Base-by-base conservation (phyloP, 2,888 invertebrate species). In the Oscheius sp. region DNA sequence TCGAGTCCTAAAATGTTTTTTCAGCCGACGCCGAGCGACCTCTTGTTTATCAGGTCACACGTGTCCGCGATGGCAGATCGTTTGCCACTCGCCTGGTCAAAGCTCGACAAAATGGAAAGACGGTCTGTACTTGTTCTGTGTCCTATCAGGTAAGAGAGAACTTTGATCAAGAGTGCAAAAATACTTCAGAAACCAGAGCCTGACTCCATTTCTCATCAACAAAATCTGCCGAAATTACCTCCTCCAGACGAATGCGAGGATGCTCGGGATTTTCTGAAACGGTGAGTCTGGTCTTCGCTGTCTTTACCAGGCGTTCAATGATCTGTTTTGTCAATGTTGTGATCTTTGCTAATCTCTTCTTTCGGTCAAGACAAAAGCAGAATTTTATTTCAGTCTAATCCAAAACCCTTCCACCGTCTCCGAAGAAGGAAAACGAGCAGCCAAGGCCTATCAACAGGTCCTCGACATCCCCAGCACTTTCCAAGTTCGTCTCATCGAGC, bases 11-110 rank as follows among this genome's bases (percentile, higher is more conserved):
- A 21, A 21, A 21, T 21, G 21, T 21, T 10, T 60, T 29, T 70
- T 60, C 62, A 82, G 83, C 80, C 13, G 76, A 77, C 62, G 79
- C 76, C 2, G 72, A 85, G 47, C 82, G 82, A 48, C 89, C 90
- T 9, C 86, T 90, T 4, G 76, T 90, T 55, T 90, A 90, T 79
- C 86, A 89, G 70, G 90, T 90, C 35, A 89, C 90, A 55, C 83
- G 89, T 13, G 87, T 89, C 1, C 79, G 90, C 9, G 90, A 90
- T 82, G 90, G 90, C 3, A 80, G 85, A 10, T 89, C 89, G 11
- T 91, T 90, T 78, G 76, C 84, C 53, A 88, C 89, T 59, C 84
- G 90, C 2, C 78, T 85, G 29, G 89, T 91, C 21, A 89, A 89
- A 74, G 90, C 90, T 2, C 85, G 87, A 10, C 90, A 90, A 77